These are phyloP conservation scores for Lycaena phlaeas DNA, from an alignment of 2,888 invertebrate species.

Conservation along the genomic window DNA sequence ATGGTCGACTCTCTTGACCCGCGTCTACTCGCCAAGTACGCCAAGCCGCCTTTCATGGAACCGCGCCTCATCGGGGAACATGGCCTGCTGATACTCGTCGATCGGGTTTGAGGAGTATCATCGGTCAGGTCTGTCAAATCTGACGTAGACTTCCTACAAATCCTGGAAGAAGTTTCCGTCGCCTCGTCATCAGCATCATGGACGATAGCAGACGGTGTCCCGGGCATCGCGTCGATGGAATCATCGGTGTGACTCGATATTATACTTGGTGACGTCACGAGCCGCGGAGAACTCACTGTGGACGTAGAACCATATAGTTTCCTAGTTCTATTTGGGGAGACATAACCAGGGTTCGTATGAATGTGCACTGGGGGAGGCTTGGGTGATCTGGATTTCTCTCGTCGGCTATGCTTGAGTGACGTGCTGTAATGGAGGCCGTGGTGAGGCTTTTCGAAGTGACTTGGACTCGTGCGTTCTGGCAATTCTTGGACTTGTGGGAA, in stretches of 20 bases:
- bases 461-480: slow-evolving; percentile 57
- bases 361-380: slow-evolving; percentile 72
- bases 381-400: slow-evolving; percentile 59
- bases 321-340: slow-evolving; percentile 61
- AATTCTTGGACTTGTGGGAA: slow-evolving; percentile 58
- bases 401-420: slow-evolving; percentile 53
- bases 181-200: slow-evolving; percentile 62
- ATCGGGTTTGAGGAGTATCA: slow-evolving; percentile 73
- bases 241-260: slow-evolving; percentile 66
- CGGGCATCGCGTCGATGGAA: slow-evolving; percentile 53
- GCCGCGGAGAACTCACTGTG: slow-evolving; percentile 55
- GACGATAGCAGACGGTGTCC: slow-evolving; percentile 49
- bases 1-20: slow-evolving; percentile 85
- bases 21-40: slow-evolving; percentile 88
- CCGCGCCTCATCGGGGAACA: slow-evolving; percentile 80
- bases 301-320: slow-evolving; percentile 59
- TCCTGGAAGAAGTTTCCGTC: slow-evolving; percentile 54
- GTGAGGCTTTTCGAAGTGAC: slow-evolving; percentile 40
- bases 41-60: slow-evolving; percentile 78
- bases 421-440: slow-evolving; percentile 50
- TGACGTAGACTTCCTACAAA: slow-evolving; percentile 83
- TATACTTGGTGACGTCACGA: slow-evolving; percentile 60
- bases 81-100: slow-evolving; percentile 75
- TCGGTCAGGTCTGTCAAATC: slow-evolving; percentile 78
- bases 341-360: slow-evolving; percentile 75